These are phyloP conservation scores for Coracopsis vasa DNA, from an alignment of 2,113 vertebrate genomes.

Conservation along the genomic window DNA sequence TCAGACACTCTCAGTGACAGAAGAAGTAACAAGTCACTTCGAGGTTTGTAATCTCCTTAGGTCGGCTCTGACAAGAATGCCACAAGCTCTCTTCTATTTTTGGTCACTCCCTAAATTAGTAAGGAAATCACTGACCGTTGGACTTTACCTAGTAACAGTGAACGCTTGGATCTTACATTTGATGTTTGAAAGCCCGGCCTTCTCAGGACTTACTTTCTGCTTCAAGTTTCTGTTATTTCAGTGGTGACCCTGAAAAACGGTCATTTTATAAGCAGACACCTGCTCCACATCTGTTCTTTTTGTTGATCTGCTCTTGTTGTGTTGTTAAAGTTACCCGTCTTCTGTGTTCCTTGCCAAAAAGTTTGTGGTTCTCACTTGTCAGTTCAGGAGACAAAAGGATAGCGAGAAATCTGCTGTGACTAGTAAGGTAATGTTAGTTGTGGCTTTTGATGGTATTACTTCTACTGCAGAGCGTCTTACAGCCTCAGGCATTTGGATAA, in stretches of 20 bases:
- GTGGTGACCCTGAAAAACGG: not conserved
- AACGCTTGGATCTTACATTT: not conserved
- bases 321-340: not conserved
- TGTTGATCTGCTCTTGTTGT: not conserved
- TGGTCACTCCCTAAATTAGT: not conserved
- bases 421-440: not conserved
- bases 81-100: not conserved
- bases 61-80: not conserved
- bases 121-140: not conserved
- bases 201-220: not conserved
- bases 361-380: not conserved
- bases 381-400: not conserved
- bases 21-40: not conserved
- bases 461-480: not conserved
- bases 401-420: not conserved
- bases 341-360: not conserved
- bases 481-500: not conserved
- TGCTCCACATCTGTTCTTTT: conserved; percentile 13
- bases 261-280: not conserved
- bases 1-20: not conserved
- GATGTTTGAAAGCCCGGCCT: not conserved
- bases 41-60: not conserved
- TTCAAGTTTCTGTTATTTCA: not conserved
- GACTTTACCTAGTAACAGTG: not conserved
- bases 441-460: not conserved